phyloP scores from a whole-genome alignment of 37 sponge, comb jelly and placozoan species.

The Aplysina aerophoba region DNA sequence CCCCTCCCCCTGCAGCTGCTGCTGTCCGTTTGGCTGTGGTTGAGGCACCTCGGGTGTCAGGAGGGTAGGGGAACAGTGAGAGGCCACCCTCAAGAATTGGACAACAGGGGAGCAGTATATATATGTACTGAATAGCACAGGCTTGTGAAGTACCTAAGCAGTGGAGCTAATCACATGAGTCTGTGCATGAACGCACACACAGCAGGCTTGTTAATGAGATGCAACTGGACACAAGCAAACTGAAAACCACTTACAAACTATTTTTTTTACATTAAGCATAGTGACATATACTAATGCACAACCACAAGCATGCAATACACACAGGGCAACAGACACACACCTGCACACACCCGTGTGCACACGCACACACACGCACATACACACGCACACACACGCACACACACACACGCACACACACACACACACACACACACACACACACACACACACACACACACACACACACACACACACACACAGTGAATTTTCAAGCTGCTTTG shows the following conservation, averaged over 20 bases:
- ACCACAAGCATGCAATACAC: background rate
- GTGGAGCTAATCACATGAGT: background rate
- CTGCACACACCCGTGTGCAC: background rate
- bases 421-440: conserved; percentile 23
- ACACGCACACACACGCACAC: conserved; percentile 24
- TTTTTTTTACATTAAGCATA: too few relatives aligned
- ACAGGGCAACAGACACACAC: background rate
- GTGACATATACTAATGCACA: background rate
- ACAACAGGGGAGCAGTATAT: too few relatives aligned
- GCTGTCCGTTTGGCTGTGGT: too few relatives aligned
- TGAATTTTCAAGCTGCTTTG: conserved; percentile 66
- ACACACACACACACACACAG: conserved; percentile 46
- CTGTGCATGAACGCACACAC: background rate
- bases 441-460: conserved; percentile 26
- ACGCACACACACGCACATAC: conserved; percentile 23
- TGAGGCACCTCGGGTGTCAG: too few relatives aligned
- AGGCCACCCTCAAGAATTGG: too few relatives aligned
- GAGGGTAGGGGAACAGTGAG: too few relatives aligned
- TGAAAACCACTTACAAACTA: too few relatives aligned
- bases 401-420: conserved; percentile 38
- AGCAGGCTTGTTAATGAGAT: background rate
- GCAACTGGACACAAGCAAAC: too few relatives aligned
- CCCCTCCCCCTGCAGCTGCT: too few relatives aligned
- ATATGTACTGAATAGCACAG: conserved; percentile 91
- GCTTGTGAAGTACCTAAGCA: conserved; percentile 68